Evolutionary conservation across 2,797 vertebrate genomes (phyloP), one percentile per base, ranked within the genome.

Genomic region (Intellagama lesueurii): DNA sequence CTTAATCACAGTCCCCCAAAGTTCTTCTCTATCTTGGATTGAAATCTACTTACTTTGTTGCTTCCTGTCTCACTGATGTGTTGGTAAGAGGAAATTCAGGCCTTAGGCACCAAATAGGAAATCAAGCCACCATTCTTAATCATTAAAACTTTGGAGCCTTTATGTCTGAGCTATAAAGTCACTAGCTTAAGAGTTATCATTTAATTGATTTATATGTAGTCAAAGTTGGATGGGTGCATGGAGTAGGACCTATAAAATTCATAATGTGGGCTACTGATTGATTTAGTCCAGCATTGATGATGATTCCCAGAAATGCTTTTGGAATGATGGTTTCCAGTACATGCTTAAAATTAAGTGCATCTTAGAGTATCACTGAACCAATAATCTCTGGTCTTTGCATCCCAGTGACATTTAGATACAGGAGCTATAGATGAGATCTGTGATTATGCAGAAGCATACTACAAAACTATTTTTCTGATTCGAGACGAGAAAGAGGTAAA

Each of bases 141-240:
- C 8, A n/a, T 68, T 82, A 5, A 89, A 81, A 68, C 64, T 76
- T 49, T 44, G 79, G 84, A 77, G 84, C n/a, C 7, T 69, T 83
- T 40, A 87, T 79, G 82, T 80, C 82, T 89, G 83, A 73, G 35
- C 76, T 12, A 68, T 89, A 89, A 81, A 89, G 80, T 86, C 47
- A 77, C 60, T 56, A 79, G 32, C 35, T 76, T 70, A 76, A 77
- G 24, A 76, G 60, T 26, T 81, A 14, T 82, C 26, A 28, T 81
- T 73, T 82, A 81, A 26, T 32, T 89, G 60, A 68, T 81, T 69
- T 90, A 82, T 90, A 82, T 56, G n/a, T 56, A 76, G 60, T 47
- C 47, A n/a, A 12, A 16, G 35, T 52, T 77, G 80, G n/a, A 70
- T 56, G 47, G 47, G 73, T 81, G 49, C 7, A 14, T 35, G 30